Evolutionary conservation across 2,113 vertebrate genomes (phyloP).

Genomic region (Macaca fascicularis): DNA sequence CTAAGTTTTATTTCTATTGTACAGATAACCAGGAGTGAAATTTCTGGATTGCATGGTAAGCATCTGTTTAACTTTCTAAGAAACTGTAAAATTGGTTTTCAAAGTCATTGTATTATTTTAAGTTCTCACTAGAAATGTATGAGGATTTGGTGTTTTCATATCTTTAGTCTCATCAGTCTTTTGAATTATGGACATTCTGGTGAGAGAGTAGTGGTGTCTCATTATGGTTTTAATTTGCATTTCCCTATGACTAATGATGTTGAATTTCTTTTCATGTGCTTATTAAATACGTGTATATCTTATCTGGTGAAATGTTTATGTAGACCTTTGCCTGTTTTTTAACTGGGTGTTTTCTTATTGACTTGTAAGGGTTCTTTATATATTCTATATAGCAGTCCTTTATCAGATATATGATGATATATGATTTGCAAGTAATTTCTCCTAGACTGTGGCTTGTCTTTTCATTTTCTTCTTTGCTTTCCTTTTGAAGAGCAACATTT

Average conservation of each 20-base stretch:
- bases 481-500: neutral
- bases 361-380: neutral
- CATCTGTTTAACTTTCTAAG: neutral
- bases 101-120: neutral
- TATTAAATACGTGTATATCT: neutral
- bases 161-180: neutral
- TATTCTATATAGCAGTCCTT: neutral
- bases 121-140: neutral
- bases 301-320: neutral
- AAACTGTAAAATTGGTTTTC: neutral
- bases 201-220: neutral
- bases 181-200: neutral
- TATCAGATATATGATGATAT: neutral
- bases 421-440: neutral
- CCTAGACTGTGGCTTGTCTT: neutral
- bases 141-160: neutral
- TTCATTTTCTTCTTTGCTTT: neutral
- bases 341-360: neutral
- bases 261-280: neutral
- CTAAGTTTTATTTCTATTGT: neutral
- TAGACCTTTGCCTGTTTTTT: neutral
- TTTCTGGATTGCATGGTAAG: neutral
- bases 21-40: neutral
- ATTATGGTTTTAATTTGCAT: neutral
- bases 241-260: neutral